Conservation (phyloP, 2,888 invertebrate species). For the Fragum fragum region DNA sequence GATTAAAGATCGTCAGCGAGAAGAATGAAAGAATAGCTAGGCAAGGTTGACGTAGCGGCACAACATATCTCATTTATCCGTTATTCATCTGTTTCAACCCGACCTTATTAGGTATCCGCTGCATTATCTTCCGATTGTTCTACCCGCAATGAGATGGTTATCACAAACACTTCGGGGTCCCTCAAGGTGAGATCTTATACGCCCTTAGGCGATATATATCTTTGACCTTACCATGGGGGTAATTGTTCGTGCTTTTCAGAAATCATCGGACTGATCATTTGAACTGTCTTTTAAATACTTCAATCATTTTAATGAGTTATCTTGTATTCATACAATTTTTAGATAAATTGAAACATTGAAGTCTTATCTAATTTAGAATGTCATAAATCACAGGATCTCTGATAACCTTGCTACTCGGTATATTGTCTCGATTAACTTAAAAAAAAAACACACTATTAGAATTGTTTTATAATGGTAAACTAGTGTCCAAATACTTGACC, state of each 20-base stretch:
- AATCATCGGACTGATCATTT: not conserved
- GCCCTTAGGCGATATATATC: constrained; percentile 6
- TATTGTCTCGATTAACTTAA: not conserved
- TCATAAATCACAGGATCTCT: not conserved
- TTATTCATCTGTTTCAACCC: not conserved
- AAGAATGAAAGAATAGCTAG: not conserved
- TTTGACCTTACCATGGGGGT: constrained; percentile 1
- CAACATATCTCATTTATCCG: not conserved
- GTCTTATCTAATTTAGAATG: not conserved
- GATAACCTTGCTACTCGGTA: not conserved
- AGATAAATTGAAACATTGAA: not conserved
- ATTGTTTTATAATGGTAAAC: not conserved
- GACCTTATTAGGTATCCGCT: constrained; percentile 1
- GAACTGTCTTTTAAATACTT: not conserved
- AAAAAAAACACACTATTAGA: not conserved
- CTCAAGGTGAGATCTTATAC: constrained; percentile 20
- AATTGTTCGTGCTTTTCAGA: not conserved
- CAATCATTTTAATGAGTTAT: constrained; percentile 2
- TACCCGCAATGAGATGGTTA: constrained; percentile 13
- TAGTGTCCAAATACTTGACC: not conserved
- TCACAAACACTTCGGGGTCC: constrained; percentile 14
- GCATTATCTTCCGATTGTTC: not conserved
- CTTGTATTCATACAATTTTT: not conserved
- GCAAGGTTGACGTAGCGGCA: not conserved
- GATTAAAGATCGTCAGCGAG: not conserved